phyloP scores from a whole-genome alignment of 2,888 invertebrate species.

The Loripinus fragilis region DNA sequence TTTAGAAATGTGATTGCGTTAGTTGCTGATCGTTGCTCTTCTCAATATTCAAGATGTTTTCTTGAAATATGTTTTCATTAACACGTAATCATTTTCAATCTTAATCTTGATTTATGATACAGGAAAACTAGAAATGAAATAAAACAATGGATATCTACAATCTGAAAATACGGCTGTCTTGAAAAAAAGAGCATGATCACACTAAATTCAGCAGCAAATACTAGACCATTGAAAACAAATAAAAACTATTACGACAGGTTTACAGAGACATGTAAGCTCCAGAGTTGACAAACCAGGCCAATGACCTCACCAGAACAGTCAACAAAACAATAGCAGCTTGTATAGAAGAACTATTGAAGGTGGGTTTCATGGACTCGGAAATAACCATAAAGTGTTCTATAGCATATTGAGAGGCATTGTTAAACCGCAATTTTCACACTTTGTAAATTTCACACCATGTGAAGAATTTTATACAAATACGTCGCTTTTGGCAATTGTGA shows the following conservation, averaged over 20 bases:
- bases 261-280: neutral
- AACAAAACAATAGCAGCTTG: neutral
- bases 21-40: no score
- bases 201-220: neutral
- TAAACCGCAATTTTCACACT: no score
- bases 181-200: neutral
- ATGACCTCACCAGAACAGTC: neutral
- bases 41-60: neutral
- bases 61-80: no score
- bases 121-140: neutral
- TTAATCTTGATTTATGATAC: neutral
- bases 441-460: no score
- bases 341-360: conserved; percentile 6
- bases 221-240: neutral
- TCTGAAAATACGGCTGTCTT: neutral
- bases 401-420: neutral
- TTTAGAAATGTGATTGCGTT: no score
- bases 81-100: neutral
- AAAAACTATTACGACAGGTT: neutral
- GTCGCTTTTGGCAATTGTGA: no score
- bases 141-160: neutral
- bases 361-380: neutral
- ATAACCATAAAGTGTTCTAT: neutral
- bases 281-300: neutral
- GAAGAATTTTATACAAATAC: no score